A percentile compares a stretch with the other conserved stretches of the same genome.
These are phyloP conservation scores for Listronotus bonariensis DNA, from an alignment of 1,140 invertebrate genomes.

Conservation along the genomic window DNA sequence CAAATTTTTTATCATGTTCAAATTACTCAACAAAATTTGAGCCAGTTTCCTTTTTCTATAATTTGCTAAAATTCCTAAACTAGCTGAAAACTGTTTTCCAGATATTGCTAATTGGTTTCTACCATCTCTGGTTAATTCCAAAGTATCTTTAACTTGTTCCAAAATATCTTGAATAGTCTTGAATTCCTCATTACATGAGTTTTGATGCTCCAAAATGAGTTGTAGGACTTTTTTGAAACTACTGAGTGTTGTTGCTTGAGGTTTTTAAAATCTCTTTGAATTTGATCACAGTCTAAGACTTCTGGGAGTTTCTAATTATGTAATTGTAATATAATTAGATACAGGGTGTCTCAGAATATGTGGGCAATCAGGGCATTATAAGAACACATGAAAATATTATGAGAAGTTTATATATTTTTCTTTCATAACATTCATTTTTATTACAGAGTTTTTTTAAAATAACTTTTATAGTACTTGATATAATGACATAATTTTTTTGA, in stretches of 20 bases:
- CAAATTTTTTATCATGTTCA: slow-evolving; percentile 82
- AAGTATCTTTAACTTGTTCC: slow-evolving; percentile 70
- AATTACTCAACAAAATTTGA: slow-evolving; percentile 73
- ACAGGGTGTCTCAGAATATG: too few relatives aligned
- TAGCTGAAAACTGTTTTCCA: slow-evolving; percentile 81
- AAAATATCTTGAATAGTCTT: slow-evolving; percentile 78
- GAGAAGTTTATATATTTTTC: not conserved
- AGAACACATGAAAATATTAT: too few relatives aligned
- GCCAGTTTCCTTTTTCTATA: slow-evolving; percentile 84
- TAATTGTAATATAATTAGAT: too few relatives aligned
- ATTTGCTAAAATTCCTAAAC: slow-evolving; percentile 84
- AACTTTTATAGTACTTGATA: too few relatives aligned
- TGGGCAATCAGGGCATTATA: too few relatives aligned
- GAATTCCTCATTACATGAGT: slow-evolving; percentile 82
- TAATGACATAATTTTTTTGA: too few relatives aligned
- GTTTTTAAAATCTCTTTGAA: slow-evolving; percentile 68
- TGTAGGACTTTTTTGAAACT: slow-evolving; percentile 91
- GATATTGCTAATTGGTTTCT: slow-evolving; percentile 74
- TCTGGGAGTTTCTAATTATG: slow-evolving; percentile 66
- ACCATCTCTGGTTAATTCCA: slow-evolving; percentile 72
- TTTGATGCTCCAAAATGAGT: slow-evolving; percentile 87
- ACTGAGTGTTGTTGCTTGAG: slow-evolving; percentile 78
- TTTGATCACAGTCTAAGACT: slow-evolving; percentile 66
- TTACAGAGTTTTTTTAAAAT: too few relatives aligned
- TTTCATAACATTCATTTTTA: too few relatives aligned